These are phyloP conservation scores for Eulimnadia texana DNA, from an alignment of 1,140 invertebrate genomes.

Conservation along the genomic window DNA sequence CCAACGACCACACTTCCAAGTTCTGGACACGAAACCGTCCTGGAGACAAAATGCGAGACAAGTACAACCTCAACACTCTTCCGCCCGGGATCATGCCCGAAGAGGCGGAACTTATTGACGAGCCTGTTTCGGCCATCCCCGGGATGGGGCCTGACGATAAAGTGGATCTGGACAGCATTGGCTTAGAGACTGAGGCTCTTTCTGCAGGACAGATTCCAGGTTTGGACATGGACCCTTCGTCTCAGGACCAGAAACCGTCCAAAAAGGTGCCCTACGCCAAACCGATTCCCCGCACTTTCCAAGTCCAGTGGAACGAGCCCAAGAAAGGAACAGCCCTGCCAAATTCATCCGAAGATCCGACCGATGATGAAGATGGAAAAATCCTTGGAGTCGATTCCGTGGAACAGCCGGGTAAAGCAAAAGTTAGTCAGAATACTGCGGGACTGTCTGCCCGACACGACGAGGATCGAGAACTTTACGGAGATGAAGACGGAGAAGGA, in stretches of 20 bases:
- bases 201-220: conserved; percentile 56
- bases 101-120: conserved; percentile 49
- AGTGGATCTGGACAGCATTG: conserved; percentile 42
- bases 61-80: conserved; percentile 87
- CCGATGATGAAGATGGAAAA: conserved; percentile 4
- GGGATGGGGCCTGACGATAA: conserved; percentile 90
- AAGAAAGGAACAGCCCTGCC: conserved; percentile 18
- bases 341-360: background rate
- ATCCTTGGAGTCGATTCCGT: background rate
- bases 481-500: no score
- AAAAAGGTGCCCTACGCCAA: conserved; percentile 67
- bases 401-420: background rate
- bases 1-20: conserved; percentile 95
- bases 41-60: conserved; percentile 94
- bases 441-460: background rate
- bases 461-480: background rate
- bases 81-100: conserved; percentile 55
- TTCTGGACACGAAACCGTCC: conserved; percentile 99
- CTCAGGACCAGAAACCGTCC: conserved; percentile 22
- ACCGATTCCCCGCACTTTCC: conserved; percentile 88
- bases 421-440: background rate
- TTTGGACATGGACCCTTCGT: conserved; percentile 48
- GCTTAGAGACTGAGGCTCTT: conserved; percentile 23
- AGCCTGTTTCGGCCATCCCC: conserved; percentile 59
- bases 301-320: conserved; percentile 86